Evolutionary conservation across 2,113 vertebrate species (phyloP), one percentile per base, ranked within the genome.

Genomic region (Oncorhynchus keta): DNA sequence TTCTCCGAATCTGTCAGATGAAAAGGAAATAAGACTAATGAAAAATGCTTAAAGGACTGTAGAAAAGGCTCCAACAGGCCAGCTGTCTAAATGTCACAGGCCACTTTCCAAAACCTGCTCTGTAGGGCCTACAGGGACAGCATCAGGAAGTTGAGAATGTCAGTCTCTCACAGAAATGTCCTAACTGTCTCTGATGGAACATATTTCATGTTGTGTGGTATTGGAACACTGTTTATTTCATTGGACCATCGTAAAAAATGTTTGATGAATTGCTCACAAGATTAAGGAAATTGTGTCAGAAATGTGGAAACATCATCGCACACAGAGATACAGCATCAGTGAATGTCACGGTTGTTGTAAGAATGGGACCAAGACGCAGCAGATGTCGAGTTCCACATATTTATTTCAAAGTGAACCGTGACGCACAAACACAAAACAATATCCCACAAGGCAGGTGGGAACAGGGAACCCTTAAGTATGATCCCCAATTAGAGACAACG

Each of bases 1-100:
- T 79, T 80, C 68, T 81, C 76, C 30, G 70, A 76, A 70, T 32
- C 13, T 70, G 67, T 13, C 62, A 35, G 71, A 72, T 72, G 35
- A 55, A 20, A 72, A 71, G 67, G 24, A 72, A 83, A 77, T 83
- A 77, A 78, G 72, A 35, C 68, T n/a, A 57, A 79, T 69, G 78
- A 83, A 76, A 45, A 83, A 79, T 86, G 85, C 81, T 85, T 86
- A 85, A 82, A 82, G 80, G 81, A 79, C 84, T 20, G 70, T 78
- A 81, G 81, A 82, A 90, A 86, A 88, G 80, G 81, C 75, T 78
- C 76, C 81, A 89, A 85, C 82, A 81, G 73, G 81, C 76, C 84
- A 89, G 88, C 87, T 91, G 85, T 91, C 86, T 89, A 92, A 92
- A 93, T 93, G 90, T 91, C 92, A 92, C 84, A 84, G 85, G 84